A percentile compares a stretch with the other conserved stretches of the same genome.
Conservation (phyloP, 2,888 invertebrate species). For the Ecliptopera silaceata region DNA sequence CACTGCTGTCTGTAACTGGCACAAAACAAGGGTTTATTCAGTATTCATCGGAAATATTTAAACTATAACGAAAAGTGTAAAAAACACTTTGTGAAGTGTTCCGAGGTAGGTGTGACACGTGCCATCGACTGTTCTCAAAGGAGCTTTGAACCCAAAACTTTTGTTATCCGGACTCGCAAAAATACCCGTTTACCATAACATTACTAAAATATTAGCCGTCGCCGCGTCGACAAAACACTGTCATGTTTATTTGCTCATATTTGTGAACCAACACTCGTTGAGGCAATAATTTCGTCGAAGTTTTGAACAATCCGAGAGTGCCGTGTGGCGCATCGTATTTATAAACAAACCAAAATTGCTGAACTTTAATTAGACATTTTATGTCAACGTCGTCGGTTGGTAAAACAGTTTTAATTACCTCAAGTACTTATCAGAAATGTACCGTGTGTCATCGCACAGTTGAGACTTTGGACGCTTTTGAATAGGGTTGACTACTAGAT, state of each 20-base stretch:
- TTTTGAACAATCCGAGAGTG: not conserved
- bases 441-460: not conserved
- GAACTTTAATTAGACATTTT: too few relatives aligned
- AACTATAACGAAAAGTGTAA: too few relatives aligned
- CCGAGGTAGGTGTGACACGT: constrained; percentile 4
- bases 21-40: too few relatives aligned
- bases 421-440: not conserved
- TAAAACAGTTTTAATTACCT: not conserved
- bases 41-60: too few relatives aligned
- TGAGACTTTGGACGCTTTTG: constrained; percentile 6
- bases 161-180: constrained; percentile 5
- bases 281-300: not conserved
- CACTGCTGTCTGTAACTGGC: too few relatives aligned
- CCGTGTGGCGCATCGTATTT: not conserved
- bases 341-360: not conserved
- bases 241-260: not conserved
- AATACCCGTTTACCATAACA: constrained; percentile 6
- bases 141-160: constrained; percentile 5
- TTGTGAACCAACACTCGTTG: not conserved
- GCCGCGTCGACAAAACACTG: not conserved
- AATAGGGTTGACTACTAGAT: constrained; percentile 6
- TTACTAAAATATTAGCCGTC: not conserved
- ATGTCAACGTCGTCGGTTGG: too few relatives aligned
- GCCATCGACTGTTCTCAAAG: constrained; percentile 7
- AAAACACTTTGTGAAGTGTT: not conserved